Evolutionary conservation across 2,113 vertebrate genomes (phyloP).

Genomic region (Cyanoliseus patagonus): DNA sequence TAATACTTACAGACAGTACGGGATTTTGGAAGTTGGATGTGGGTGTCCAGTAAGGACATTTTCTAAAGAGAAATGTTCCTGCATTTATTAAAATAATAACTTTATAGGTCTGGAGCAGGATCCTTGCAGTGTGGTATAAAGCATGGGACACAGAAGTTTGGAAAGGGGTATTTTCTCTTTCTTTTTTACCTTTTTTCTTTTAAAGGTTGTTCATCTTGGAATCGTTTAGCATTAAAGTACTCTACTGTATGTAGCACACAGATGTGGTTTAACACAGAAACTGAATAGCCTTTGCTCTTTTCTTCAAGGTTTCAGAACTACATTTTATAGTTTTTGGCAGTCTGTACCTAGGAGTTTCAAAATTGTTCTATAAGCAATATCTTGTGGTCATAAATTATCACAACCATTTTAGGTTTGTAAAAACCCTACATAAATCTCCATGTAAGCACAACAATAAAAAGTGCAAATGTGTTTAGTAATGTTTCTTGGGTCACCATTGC

Average conservation of each 20-base stretch:
- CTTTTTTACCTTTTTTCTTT: not conserved
- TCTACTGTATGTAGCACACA: slow-evolving; percentile 40
- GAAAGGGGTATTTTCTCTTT: not conserved
- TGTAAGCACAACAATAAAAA: slow-evolving; percentile 60
- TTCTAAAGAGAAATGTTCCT: not conserved
- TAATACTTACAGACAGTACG: not conserved
- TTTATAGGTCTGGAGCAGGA: not conserved
- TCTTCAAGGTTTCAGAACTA: slow-evolving; percentile 40
- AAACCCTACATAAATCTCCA: slow-evolving; percentile 55
- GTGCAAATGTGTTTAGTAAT: slow-evolving; percentile 59
- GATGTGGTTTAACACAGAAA: slow-evolving; percentile 46
- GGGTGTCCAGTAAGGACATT: not conserved
- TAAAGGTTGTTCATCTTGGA: slow-evolving; percentile 44
- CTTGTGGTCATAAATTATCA: slow-evolving; percentile 57
- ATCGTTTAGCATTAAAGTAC: slow-evolving; percentile 16
- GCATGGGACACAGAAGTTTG: not conserved
- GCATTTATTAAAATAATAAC: not conserved
- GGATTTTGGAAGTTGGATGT: not conserved
- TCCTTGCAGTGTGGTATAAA: not conserved
- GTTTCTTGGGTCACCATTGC: slow-evolving; percentile 48
- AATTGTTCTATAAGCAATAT: slow-evolving; percentile 64
- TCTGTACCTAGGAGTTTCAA: slow-evolving; percentile 32
- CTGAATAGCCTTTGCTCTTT: slow-evolving; percentile 39
- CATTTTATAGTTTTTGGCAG: slow-evolving; percentile 64
- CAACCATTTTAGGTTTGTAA: slow-evolving; percentile 55